A percentile compares a stretch with the other conserved stretches of the same genome.
phyloP scores from a whole-genome alignment of 2,113 vertebrate genomes.

The Alexandromys fortis region DNA sequence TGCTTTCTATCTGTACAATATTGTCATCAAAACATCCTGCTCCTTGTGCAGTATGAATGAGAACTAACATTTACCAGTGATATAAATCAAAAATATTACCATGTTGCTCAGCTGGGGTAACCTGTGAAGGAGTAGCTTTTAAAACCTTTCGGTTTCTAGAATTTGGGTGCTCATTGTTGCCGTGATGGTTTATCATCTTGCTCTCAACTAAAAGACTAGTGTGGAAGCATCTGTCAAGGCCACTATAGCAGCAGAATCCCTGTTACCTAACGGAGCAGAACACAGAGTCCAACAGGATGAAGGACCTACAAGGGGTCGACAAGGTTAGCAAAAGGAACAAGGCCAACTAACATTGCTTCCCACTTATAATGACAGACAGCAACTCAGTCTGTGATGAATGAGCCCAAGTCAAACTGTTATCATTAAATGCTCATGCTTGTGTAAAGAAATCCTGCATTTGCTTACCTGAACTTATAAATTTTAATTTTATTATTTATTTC shows the following conservation, averaged over 20 bases:
- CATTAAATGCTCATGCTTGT: not conserved
- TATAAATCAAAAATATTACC: not conserved
- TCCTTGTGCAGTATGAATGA: not conserved
- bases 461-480: not conserved
- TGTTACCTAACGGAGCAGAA: not conserved
- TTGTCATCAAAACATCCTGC: not conserved
- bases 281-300: not conserved
- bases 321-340: not conserved
- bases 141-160: slow-evolving; percentile 9
- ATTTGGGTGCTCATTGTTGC: not conserved
- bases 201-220: not conserved
- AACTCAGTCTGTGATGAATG: not conserved
- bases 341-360: not conserved
- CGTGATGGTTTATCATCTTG: not conserved
- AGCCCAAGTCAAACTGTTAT: not conserved
- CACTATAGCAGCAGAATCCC: not conserved
- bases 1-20: not conserved
- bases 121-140: not conserved
- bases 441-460: not conserved
- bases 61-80: not conserved
- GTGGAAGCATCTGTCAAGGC: not conserved
- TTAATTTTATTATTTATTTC: not conserved
- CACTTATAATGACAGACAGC: not conserved
- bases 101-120: not conserved
- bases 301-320: not conserved